Evolutionary conservation across 2,797 vertebrate species (phyloP).

Genomic region (Prionace glauca): DNA sequence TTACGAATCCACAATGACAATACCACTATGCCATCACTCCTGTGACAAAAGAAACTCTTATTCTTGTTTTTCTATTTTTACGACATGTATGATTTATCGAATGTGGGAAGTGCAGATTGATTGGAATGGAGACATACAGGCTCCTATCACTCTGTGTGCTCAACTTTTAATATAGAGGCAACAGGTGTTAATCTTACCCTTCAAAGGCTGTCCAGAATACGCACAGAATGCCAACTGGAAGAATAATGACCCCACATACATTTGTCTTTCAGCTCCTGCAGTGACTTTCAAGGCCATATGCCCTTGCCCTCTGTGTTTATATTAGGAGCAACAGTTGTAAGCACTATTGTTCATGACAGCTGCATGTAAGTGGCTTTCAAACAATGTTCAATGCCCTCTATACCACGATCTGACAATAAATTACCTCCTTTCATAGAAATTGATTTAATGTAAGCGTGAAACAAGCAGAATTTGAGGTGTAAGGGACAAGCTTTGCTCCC

Average conservation of each 20-base stretch:
- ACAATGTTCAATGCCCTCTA: background rate
- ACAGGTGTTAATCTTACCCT: conserved; percentile 26
- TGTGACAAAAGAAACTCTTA: background rate
- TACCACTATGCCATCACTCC: too few species aligned
- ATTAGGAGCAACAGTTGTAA: conserved; percentile 5
- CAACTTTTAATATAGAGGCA: conserved; percentile 14
- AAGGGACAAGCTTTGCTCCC: background rate
- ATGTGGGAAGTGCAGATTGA: background rate
- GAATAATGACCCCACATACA: background rate
- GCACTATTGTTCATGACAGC: conserved; percentile 7
- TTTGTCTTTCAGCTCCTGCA: background rate
- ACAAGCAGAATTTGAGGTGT: background rate
- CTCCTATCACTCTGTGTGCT: background rate
- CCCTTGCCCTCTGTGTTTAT: conserved; percentile 23
- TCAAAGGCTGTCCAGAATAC: background rate
- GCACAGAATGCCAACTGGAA: conserved; percentile 6
- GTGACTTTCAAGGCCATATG: conserved; percentile 24
- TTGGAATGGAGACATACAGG: background rate
- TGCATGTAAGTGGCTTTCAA: background rate
- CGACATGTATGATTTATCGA: background rate
- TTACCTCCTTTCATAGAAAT: background rate
- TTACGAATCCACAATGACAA: too few species aligned
- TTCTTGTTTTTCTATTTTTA: background rate
- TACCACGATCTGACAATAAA: background rate
- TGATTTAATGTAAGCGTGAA: background rate